Evolutionary conservation across 2,797 vertebrate species (phyloP).

Genomic region (Hippoglossus hippoglossus): DNA sequence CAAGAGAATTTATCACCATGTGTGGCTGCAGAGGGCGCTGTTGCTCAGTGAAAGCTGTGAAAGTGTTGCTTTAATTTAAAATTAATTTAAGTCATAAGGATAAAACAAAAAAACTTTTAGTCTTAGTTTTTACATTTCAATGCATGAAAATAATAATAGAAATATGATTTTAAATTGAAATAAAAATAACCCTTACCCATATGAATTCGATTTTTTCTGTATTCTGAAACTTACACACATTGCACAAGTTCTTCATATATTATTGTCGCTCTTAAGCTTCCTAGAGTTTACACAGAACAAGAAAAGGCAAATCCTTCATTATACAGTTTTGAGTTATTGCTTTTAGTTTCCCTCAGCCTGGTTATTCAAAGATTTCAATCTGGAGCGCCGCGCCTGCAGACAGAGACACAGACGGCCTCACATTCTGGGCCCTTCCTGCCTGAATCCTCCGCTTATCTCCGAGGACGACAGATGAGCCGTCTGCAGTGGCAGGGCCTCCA

Average conservation of each 20-base stretch:
- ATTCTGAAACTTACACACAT: not conserved
- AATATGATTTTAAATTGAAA: no score
- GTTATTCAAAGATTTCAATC: slow-evolving; percentile 43
- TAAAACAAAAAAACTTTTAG: no score
- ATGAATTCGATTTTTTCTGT: not conserved
- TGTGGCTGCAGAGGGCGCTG: no score
- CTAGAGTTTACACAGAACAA: not conserved
- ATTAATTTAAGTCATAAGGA: no score
- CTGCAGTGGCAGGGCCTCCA: slow-evolving; percentile 51
- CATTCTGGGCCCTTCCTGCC: slow-evolving; percentile 40
- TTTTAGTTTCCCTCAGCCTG: slow-evolving; percentile 29
- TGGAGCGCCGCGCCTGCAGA: slow-evolving; percentile 40
- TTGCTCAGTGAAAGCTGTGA: no score
- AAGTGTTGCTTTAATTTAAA: no score
- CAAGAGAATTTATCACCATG: no score
- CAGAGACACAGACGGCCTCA: slow-evolving; percentile 49
- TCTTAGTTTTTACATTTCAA: no score
- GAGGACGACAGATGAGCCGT: slow-evolving; percentile 65
- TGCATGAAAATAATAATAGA: no score
- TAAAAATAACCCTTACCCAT: no score
- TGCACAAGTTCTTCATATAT: not conserved
- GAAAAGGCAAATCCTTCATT: not conserved
- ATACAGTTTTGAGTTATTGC: not conserved
- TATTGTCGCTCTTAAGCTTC: not conserved
- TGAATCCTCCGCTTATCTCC: slow-evolving; percentile 59